Percentiles rank a stretch among this genome's conserved stretches.
Evolutionary conservation across 1,140 invertebrate genomes (phyloP).

Genomic region (Drosophila arizonae): DNA sequence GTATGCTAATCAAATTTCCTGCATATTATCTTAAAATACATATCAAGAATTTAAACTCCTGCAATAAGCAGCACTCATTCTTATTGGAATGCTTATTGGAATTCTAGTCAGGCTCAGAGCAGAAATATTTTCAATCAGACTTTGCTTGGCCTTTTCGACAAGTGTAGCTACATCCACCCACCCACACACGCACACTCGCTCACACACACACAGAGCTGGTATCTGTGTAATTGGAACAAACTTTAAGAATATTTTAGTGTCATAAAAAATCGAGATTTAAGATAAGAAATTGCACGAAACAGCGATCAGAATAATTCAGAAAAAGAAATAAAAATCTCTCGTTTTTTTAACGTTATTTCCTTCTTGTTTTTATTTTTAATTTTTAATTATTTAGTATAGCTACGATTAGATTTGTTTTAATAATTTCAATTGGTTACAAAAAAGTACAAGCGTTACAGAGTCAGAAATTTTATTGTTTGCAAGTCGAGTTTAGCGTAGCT

Average conservation of each 20-base stretch:
- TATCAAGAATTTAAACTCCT: no score
- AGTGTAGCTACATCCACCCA: conserved; percentile 34
- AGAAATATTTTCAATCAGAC: background rate
- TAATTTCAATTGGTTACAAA: conserved; percentile 17
- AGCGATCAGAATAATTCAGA: conserved; percentile 61
- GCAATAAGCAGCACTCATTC: no score
- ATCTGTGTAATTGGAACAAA: conserved; percentile 70
- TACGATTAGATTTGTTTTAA: conserved; percentile 20
- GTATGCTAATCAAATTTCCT: no score
- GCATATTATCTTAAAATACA: no score
- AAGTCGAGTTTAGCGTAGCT: conserved; percentile 11
- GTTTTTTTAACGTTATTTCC: conserved; percentile 4
- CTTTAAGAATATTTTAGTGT: conserved; percentile 57
- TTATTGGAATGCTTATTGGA: background rate
- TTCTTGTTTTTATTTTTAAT: conserved; percentile 6
- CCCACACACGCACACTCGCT: conserved; percentile 42
- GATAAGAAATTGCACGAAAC: conserved; percentile 35
- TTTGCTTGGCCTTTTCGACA: conserved; percentile 1
- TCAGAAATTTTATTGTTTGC: conserved; percentile 1
- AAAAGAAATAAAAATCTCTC: conserved; percentile 14
- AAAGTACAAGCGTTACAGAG: conserved; percentile 26
- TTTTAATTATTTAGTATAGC: conserved; percentile 30
- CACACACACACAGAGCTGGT: conserved; percentile 11
- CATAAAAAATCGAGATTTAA: conserved; percentile 63
- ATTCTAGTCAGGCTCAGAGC: background rate